Conservation (phyloP, 2,888 invertebrate genomes). For the Scaptomyza caliginosa region DNA sequence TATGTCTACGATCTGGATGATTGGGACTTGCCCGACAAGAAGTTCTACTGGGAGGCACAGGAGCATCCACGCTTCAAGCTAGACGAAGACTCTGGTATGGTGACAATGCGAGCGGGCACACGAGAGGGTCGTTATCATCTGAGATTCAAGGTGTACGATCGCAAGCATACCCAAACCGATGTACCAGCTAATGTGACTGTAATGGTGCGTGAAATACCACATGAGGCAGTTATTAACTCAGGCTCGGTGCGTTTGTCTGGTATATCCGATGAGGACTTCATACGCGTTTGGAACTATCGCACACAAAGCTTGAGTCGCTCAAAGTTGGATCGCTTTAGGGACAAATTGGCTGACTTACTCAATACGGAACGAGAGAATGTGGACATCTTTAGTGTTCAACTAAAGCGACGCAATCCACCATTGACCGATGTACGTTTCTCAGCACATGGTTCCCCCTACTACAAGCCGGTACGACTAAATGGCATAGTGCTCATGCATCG, state of each 20-base stretch:
- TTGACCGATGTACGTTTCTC: slow-evolving; percentile 96
- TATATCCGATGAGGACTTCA: slow-evolving; percentile 97
- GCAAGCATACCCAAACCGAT: slow-evolving; percentile 97
- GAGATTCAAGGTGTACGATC: slow-evolving; percentile 94
- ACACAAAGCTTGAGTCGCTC: slow-evolving; percentile 93
- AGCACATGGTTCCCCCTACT: slow-evolving; percentile 97
- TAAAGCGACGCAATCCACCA: slow-evolving; percentile 93
- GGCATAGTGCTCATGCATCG: slow-evolving; percentile 97
- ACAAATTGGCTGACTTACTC: slow-evolving; percentile 93
- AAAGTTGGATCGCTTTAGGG: slow-evolving; percentile 94
- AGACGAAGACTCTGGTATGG: slow-evolving; percentile 96
- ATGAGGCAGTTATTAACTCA: slow-evolving; percentile 97
- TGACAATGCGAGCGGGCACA: slow-evolving; percentile 97
- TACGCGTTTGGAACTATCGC: slow-evolving; percentile 96
- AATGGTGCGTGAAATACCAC: slow-evolving; percentile 96
- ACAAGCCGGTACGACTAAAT: slow-evolving; percentile 96
- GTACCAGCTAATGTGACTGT: slow-evolving; percentile 98
- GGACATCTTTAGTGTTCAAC: slow-evolving; percentile 97
- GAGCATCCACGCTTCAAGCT: slow-evolving; percentile 95
- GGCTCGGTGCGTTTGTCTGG: slow-evolving; percentile 97
- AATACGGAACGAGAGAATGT: slow-evolving; percentile 95
- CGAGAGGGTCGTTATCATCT: slow-evolving; percentile 93
- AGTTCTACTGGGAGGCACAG: slow-evolving; percentile 96
- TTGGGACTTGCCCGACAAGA: slow-evolving; percentile 99
- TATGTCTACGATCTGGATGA: slow-evolving; percentile 99